Conservation (phyloP, 2,888 invertebrate genomes). For the Hermaeophaga mercurialis region DNA sequence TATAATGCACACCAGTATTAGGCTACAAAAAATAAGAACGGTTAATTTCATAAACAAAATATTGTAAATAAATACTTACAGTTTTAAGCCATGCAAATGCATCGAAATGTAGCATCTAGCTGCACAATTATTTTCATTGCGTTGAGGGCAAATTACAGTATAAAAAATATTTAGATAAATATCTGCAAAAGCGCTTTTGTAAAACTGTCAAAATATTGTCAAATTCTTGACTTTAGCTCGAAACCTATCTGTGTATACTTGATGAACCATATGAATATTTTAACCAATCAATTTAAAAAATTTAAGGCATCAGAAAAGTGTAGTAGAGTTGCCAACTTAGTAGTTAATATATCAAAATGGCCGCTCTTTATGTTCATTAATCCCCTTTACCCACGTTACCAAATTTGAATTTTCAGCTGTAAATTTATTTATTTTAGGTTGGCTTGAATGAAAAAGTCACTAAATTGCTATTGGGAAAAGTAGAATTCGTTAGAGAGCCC, state of each 20-base stretch:
- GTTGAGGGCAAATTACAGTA: constrained; percentile 26
- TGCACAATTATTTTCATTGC: constrained; percentile 33
- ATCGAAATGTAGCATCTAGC: constrained; percentile 39
- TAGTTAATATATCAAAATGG: no score
- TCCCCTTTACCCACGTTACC: no score
- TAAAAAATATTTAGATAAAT: constrained; percentile 25
- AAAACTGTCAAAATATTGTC: constrained; percentile 32
- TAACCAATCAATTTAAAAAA: neutral
- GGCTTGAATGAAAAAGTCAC: no score
- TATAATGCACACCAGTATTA: constrained; percentile 30
- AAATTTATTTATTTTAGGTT: no score
- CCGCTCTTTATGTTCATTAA: no score
- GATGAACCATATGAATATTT: constrained; percentile 3
- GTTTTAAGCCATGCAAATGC: constrained; percentile 41
- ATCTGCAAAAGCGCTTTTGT: constrained; percentile 15
- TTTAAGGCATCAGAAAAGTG: no score
- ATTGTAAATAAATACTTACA: constrained; percentile 36
- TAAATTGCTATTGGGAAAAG: no score
- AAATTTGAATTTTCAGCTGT: no score
- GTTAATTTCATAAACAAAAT: neutral
- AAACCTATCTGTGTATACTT: constrained; percentile 10
- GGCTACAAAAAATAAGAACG: constrained; percentile 23
- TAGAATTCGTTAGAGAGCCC: no score
- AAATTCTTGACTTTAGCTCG: constrained; percentile 13
- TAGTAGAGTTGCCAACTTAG: no score